A percentile compares a stretch with the other conserved stretches of the same genome.
Conservation (phyloP, 2,797 vertebrate species). For the Siniperca obscura region DNA sequence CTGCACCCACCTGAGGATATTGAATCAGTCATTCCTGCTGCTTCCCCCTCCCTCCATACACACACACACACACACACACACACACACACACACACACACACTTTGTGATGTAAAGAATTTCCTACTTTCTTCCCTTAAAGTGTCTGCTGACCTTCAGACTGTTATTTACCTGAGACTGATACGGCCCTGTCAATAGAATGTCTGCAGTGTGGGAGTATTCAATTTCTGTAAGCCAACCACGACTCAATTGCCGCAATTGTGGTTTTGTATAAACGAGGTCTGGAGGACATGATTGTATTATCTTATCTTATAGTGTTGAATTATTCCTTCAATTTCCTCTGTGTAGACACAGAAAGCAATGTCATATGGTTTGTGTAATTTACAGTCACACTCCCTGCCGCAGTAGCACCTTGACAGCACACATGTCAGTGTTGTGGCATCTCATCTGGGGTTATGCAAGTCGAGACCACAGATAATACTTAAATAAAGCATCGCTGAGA, state of each 20-base stretch:
- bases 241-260: conserved; percentile 16
- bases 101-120: conserved; percentile 27
- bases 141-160: conserved; percentile 37
- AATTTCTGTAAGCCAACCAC: conserved; percentile 25
- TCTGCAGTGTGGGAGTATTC: conserved; percentile 34
- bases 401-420: conserved; percentile 16
- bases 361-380: conserved; percentile 31
- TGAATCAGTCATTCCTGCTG: conserved; percentile 27
- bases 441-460: conserved; percentile 21
- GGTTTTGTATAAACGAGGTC: conserved; percentile 37
- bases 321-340: conserved; percentile 36
- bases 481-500: conserved; percentile 24
- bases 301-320: conserved; percentile 39
- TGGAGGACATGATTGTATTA: conserved; percentile 31
- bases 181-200: conserved; percentile 15
- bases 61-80: conserved; percentile 19
- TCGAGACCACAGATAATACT: conserved; percentile 35
- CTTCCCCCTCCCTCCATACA: not conserved
- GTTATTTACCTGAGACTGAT: conserved; percentile 42
- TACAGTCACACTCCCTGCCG: not conserved
- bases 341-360: not conserved
- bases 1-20: conserved; percentile 51
- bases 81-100: conserved; percentile 20
- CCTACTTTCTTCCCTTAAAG: conserved; percentile 26
- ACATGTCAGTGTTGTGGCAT: conserved; percentile 23